Conservation (phyloP, 2,113 vertebrate species). For the Oncorhynchus masou region DNA sequence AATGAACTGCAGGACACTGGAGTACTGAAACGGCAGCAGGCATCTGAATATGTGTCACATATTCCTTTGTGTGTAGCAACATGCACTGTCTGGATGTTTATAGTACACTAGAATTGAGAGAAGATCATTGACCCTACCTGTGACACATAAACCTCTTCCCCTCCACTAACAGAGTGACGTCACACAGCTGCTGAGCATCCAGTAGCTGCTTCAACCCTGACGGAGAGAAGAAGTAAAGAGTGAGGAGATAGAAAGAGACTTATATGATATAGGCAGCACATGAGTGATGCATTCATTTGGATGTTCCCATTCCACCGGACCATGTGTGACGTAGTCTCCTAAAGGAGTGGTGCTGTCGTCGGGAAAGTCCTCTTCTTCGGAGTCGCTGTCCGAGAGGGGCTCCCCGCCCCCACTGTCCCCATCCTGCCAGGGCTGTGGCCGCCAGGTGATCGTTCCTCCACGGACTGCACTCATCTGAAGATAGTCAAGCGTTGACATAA, state of each 20-base stretch:
- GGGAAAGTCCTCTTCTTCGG: slow-evolving; percentile 79
- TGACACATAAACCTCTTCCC: slow-evolving; percentile 81
- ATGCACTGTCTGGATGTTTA: too few relatives aligned
- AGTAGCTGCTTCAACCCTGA: slow-evolving; percentile 78
- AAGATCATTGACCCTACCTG: slow-evolving; percentile 57
- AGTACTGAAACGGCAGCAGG: too few relatives aligned
- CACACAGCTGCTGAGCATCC: slow-evolving; percentile 79
- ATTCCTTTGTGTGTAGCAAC: too few relatives aligned
- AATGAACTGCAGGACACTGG: background rate
- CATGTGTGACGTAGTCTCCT: slow-evolving; percentile 77
- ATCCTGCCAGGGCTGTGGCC: slow-evolving; percentile 79
- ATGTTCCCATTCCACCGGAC: slow-evolving; percentile 37
- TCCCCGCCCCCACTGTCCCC: slow-evolving; percentile 71
- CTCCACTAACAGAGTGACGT: slow-evolving; percentile 79
- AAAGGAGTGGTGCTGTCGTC: slow-evolving; percentile 77
- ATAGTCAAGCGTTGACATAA: background rate
- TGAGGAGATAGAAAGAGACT: background rate
- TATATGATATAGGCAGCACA: background rate
- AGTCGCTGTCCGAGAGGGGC: slow-evolving; percentile 79
- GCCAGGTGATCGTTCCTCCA: slow-evolving; percentile 71
- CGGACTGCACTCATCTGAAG: slow-evolving; percentile 73
- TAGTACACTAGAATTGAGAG: too few relatives aligned
- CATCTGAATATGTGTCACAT: too few relatives aligned
- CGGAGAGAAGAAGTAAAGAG: background rate
- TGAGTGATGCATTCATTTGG: background rate